These are phyloP conservation scores for Cantharis flavilabris DNA, from an alignment of 2,888 invertebrate species.

Conservation along the genomic window DNA sequence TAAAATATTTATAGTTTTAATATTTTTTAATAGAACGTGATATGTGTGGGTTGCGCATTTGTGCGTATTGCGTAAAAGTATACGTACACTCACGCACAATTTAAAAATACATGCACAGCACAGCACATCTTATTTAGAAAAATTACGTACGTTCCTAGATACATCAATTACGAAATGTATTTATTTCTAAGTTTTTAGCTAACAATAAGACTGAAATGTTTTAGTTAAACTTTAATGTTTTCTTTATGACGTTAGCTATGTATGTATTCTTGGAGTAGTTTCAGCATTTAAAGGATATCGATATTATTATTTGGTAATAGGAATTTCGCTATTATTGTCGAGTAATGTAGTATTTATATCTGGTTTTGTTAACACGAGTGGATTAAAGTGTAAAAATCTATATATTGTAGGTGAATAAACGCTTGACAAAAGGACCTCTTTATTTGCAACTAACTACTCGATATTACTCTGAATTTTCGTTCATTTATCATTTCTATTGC, in stretches of 20 bases:
- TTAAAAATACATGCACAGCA: constrained; percentile 29
- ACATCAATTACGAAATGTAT: constrained; percentile 18
- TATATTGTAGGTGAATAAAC: neutral
- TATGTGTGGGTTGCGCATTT: constrained; percentile 27
- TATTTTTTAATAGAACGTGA: constrained; percentile 24
- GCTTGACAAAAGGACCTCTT: neutral
- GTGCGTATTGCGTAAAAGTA: constrained; percentile 32
- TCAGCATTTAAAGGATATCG: neutral
- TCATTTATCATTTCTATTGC: neutral
- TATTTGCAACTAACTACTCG: neutral
- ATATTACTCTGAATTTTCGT: neutral
- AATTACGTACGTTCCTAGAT: constrained; percentile 27
- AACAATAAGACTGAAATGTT: neutral
- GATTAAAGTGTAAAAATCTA: neutral
- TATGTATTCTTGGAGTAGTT: neutral
- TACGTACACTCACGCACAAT: constrained; percentile 31
- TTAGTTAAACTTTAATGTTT: neutral
- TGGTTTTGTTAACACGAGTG: neutral
- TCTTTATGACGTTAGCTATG: neutral
- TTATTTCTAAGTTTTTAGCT: neutral
- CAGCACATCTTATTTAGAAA: constrained; percentile 31
- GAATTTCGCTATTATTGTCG: neutral
- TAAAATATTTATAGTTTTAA: constrained; percentile 24
- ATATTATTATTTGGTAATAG: neutral
- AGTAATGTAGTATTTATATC: neutral